These are phyloP conservation scores for Cheiracanthium punctorium DNA, from an alignment of 2,888 invertebrate genomes.

Conservation along the genomic window DNA sequence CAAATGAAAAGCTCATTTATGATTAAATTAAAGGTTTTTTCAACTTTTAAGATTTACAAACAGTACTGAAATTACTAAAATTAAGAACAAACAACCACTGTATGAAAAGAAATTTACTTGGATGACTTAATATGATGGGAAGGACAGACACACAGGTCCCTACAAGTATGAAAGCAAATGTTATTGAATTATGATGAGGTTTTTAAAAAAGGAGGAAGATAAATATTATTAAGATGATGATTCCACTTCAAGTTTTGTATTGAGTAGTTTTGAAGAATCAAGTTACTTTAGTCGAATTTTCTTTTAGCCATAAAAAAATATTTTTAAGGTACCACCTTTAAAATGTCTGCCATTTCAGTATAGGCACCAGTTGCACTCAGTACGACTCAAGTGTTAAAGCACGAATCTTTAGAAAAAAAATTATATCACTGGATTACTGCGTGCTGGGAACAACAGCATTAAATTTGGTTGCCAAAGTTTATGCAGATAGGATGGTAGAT, in stretches of 20 bases:
- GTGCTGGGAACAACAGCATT: background rate
- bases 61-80: too few relatives aligned
- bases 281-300: slow-evolving; percentile 4
- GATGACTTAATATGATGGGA: too few relatives aligned
- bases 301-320: slow-evolving; percentile 44
- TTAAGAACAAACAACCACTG: too few relatives aligned
- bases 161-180: background rate
- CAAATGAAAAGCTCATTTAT: too few relatives aligned
- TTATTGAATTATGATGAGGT: background rate
- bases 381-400: slow-evolving; percentile 20
- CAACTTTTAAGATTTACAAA: too few relatives aligned
- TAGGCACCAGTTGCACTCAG: slow-evolving; percentile 19
- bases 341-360: slow-evolving; percentile 30
- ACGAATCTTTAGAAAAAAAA: background rate
- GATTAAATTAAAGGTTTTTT: too few relatives aligned
- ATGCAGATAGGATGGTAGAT: background rate
- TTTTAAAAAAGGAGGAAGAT: too few relatives aligned
- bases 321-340: slow-evolving; percentile 25
- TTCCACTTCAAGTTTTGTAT: background rate
- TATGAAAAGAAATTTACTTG: too few relatives aligned
- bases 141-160: too few relatives aligned
- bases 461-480: background rate
- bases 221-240: background rate
- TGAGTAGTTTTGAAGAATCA: background rate
- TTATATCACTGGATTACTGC: background rate